These are phyloP conservation scores for Saguinus midas DNA, from an alignment of 2,113 vertebrate genomes.

Conservation along the genomic window DNA sequence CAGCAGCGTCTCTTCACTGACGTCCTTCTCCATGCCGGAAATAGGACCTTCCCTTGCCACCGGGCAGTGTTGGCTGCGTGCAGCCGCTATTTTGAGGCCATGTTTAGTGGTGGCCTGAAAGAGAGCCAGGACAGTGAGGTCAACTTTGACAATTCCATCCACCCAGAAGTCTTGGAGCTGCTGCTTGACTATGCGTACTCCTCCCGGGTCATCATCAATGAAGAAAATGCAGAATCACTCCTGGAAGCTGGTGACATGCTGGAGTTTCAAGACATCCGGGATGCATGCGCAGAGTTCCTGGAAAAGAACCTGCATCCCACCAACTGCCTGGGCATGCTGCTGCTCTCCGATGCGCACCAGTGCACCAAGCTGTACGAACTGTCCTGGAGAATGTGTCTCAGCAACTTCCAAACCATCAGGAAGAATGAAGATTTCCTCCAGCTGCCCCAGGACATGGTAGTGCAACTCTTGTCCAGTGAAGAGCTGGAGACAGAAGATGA, in stretches of 20 bases:
- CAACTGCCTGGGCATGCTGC: slow-evolving; percentile 89
- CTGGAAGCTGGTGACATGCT: slow-evolving; percentile 89
- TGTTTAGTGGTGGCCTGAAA: slow-evolving; percentile 89
- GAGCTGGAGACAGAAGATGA: slow-evolving; percentile 89
- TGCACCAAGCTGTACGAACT: slow-evolving; percentile 89
- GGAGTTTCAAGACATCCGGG: slow-evolving; percentile 89
- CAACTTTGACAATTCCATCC: slow-evolving; percentile 89
- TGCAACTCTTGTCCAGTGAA: slow-evolving; percentile 88
- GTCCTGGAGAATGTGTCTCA: slow-evolving; percentile 90
- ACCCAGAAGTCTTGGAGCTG: slow-evolving; percentile 88
- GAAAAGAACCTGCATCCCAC: slow-evolving; percentile 89
- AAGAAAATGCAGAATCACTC: slow-evolving; percentile 88
- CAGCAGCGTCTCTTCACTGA: slow-evolving; percentile 89
- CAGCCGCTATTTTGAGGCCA: slow-evolving; percentile 89
- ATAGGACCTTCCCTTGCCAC: slow-evolving; percentile 88
- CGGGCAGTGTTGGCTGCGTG: slow-evolving; percentile 88
- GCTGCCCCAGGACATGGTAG: slow-evolving; percentile 88
- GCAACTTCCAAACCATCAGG: slow-evolving; percentile 88
- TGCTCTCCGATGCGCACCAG: slow-evolving; percentile 88
- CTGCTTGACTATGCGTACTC: slow-evolving; percentile 89
- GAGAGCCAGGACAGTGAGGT: slow-evolving; percentile 90
- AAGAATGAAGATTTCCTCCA: slow-evolving; percentile 89
- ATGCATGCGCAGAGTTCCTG: slow-evolving; percentile 89
- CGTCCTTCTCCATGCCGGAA: slow-evolving; percentile 88
- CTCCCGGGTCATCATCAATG: slow-evolving; percentile 89